These are phyloP conservation scores for Brachylomia viminalis DNA, from an alignment of 2,888 invertebrate species.

Conservation along the genomic window DNA sequence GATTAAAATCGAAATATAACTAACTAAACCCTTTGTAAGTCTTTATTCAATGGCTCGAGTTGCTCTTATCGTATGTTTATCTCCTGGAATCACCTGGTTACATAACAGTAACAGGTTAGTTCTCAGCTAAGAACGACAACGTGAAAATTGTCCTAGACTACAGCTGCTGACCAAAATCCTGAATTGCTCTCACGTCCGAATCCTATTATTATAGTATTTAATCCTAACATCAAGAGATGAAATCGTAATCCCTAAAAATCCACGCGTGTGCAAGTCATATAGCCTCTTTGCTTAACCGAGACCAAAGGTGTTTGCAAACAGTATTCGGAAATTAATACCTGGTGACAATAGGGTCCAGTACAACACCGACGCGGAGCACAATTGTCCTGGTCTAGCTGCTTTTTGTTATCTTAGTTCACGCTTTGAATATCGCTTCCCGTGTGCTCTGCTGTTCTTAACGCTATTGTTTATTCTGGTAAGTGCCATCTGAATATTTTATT, in stretches of 20 bases:
- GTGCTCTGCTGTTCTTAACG: constrained; percentile 20
- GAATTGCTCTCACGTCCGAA: not conserved
- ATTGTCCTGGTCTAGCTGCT: constrained; percentile 28
- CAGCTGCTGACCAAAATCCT: not conserved
- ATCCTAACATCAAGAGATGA: not conserved
- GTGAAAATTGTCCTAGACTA: not conserved
- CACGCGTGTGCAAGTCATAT: not conserved
- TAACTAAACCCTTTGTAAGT: not conserved
- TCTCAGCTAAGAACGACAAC: not conserved
- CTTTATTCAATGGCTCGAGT: not conserved
- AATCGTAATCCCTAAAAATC: not conserved
- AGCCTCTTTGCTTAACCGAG: constrained; percentile 1
- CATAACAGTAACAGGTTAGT: not conserved
- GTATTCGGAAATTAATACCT: not conserved
- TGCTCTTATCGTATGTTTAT: no score
- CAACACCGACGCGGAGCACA: constrained; percentile 21
- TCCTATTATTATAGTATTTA: not conserved
- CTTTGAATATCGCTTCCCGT: constrained; percentile 23
- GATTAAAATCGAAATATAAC: constrained; percentile 17
- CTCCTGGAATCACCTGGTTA: not conserved
- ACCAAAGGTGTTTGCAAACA: constrained; percentile 18
- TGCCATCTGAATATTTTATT: constrained; percentile 28
- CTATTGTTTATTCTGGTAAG: constrained; percentile 27
- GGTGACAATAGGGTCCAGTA: constrained; percentile 14
- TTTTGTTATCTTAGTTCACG: constrained; percentile 31